A percentile compares a stretch with the other conserved stretches of the same genome.
These are phyloP conservation scores for Peromyscus attwateri DNA, from an alignment of 2,797 vertebrate species.

Conservation along the genomic window DNA sequence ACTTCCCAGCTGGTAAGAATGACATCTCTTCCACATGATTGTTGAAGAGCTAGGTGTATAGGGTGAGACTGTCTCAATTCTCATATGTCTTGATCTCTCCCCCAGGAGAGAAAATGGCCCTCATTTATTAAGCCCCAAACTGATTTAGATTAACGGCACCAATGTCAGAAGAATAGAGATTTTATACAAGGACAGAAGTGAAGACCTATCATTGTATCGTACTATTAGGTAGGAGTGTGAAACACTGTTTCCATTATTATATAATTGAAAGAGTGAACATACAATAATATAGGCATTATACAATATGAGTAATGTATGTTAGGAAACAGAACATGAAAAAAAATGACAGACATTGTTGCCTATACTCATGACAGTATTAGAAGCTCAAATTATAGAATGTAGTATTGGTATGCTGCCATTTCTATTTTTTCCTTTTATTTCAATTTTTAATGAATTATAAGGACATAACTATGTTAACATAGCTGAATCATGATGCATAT, in stretches of 20 bases:
- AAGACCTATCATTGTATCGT: not conserved
- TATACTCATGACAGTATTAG: not conserved
- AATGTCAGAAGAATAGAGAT: not conserved
- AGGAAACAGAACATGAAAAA: slow-evolving; percentile 36
- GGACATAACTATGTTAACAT: not conserved
- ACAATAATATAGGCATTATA: not conserved
- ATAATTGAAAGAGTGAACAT: not conserved
- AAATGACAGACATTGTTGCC: not conserved
- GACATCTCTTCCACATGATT: not conserved
- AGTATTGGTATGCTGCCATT: slow-evolving; percentile 26
- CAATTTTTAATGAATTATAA: slow-evolving; percentile 58
- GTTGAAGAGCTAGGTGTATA: not conserved
- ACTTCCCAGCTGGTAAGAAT: not conserved
- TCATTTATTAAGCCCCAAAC: not conserved
- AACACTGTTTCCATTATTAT: not conserved
- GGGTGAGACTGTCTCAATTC: not conserved
- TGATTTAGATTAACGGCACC: slow-evolving; percentile 3
- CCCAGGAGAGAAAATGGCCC: not conserved
- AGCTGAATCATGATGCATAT: not conserved
- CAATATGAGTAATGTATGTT: not conserved
- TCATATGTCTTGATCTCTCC: not conserved
- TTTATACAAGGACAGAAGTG: not conserved
- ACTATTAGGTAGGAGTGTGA: not conserved
- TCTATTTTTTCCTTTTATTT: slow-evolving; percentile 56
- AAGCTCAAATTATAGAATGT: slow-evolving; percentile 53